Conservation (phyloP, 2,113 vertebrate genomes). For the Raphicerus campestris region DNA sequence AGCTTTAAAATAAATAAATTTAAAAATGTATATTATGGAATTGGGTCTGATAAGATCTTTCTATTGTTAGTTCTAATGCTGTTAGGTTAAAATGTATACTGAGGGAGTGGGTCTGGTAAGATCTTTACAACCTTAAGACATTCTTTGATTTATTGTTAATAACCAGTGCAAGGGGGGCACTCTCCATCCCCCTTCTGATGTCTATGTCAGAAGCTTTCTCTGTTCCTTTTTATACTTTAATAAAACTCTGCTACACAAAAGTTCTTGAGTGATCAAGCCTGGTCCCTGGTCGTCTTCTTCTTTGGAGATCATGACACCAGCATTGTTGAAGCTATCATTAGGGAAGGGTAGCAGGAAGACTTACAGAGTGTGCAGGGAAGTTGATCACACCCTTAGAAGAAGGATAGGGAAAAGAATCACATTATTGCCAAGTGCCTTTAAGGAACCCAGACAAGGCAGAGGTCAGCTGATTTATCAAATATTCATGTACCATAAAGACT, state of each 20-base stretch:
- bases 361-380: neutral
- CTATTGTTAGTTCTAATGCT: neutral
- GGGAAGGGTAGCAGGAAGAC: neutral
- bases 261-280: neutral
- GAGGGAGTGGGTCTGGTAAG: neutral
- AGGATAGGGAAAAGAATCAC: neutral
- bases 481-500: neutral
- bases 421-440: neutral
- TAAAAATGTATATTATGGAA: neutral
- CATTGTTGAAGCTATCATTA: neutral
- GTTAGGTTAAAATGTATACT: neutral
- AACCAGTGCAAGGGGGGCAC: neutral
- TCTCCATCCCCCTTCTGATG: neutral
- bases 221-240: neutral
- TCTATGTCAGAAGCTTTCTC: neutral
- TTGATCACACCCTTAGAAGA: neutral
- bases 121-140: neutral
- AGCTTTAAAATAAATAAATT: neutral
- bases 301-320: neutral
- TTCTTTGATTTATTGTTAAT: neutral
- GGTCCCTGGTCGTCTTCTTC: neutral
- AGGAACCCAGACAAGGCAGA: neutral
- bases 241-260: neutral
- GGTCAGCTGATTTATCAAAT: neutral
- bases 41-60: neutral